Percentiles rank a stretch among this genome's conserved stretches.
Evolutionary conservation across 2,113 vertebrate species (phyloP).

Genomic region (Calyptomena viridis): DNA sequence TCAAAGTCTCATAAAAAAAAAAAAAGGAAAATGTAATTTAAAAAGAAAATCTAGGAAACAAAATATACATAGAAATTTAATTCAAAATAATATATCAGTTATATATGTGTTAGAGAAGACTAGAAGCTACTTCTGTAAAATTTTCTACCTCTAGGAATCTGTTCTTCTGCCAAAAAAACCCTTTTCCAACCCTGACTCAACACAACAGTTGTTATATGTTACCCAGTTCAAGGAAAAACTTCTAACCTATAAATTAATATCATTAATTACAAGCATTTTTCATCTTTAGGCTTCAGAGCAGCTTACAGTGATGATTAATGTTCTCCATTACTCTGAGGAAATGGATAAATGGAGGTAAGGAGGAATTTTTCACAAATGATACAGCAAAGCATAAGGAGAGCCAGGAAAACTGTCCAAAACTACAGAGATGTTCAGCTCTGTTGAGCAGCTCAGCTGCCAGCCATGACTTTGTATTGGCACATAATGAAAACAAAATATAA

Average conservation of each 20-base stretch:
- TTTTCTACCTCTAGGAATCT: not conserved
- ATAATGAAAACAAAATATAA: not conserved
- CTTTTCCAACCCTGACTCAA: not conserved
- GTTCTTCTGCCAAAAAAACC: not conserved
- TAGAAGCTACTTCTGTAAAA: not conserved
- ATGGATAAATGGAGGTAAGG: not conserved
- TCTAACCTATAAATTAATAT: not conserved
- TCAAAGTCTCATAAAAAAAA: not conserved
- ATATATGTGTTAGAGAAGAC: not conserved
- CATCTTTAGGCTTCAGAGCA: not conserved
- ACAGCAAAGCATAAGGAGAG: not conserved
- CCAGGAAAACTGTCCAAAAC: not conserved
- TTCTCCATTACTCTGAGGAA: not conserved
- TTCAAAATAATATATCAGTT: not conserved
- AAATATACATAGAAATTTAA: not conserved
- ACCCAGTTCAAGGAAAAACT: not conserved
- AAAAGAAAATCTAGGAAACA: not conserved
- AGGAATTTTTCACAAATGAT: not conserved
- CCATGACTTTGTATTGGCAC: not conserved
- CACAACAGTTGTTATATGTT: not conserved
- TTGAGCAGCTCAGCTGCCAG: not conserved
- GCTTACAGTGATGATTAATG: not conserved
- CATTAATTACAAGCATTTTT: slow-evolving; percentile 11
- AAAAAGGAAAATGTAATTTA: not conserved
- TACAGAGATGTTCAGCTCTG: not conserved